Conservation (phyloP, 92 coral and sea anemone genomes). For the Actinernus sp. region DNA sequence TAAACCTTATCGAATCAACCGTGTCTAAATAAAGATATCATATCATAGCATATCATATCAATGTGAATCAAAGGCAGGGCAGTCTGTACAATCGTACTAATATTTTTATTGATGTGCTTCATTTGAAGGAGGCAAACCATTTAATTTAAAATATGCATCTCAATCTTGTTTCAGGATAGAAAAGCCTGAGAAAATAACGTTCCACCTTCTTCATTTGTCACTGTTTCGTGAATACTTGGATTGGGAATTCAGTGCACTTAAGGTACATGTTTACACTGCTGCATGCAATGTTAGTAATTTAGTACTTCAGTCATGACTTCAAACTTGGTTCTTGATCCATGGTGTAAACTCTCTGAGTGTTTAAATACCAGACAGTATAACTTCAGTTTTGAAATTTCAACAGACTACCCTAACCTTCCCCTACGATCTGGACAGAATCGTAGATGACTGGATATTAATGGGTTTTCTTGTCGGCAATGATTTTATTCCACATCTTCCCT, state of each 20-base stretch:
- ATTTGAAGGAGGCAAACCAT: too few species aligned
- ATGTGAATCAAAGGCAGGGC: too few species aligned
- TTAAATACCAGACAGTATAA: too few species aligned
- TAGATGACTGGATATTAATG: constrained; percentile 99
- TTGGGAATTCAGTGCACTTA: constrained; percentile 88
- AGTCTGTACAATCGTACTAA: too few species aligned
- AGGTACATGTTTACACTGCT: constrained; percentile 52
- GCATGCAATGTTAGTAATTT: neutral
- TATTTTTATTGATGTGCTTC: too few species aligned
- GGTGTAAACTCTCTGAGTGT: too few species aligned
- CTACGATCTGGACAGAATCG: constrained; percentile 89
- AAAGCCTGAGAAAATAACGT: constrained; percentile 94
- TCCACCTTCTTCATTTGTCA: constrained; percentile 95
- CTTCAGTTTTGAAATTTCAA: too few species aligned
- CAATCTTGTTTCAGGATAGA: constrained; percentile 59
- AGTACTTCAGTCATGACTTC: neutral
- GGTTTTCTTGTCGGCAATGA: constrained; percentile 99
- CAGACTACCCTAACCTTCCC: constrained; percentile 73
- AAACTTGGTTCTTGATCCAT: neutral
- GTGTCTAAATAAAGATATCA: too few species aligned
- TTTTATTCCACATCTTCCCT: constrained; percentile 93
- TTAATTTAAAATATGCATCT: too few species aligned
- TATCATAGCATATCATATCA: too few species aligned
- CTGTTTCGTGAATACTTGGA: constrained; percentile 92
- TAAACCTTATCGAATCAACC: too few species aligned